Evolutionary conservation across 2,113 vertebrate species (phyloP).

Genomic region (Sorex araneus): DNA sequence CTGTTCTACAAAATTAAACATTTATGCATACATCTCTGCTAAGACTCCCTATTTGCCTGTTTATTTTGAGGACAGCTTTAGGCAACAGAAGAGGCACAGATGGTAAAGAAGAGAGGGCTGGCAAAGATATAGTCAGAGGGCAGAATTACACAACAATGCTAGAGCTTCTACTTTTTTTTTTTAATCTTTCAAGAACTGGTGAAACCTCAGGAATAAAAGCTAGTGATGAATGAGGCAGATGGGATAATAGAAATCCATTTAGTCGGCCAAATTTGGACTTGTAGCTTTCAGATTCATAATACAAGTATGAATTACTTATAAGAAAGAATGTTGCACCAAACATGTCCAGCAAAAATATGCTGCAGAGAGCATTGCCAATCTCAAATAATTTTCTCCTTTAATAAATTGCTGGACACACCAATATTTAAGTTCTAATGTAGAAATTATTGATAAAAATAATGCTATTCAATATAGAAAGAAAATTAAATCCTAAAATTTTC

Average conservation of each 20-base stretch:
- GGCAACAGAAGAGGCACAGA: background rate
- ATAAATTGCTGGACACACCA: background rate
- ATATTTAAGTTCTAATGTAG: background rate
- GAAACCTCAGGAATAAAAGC: background rate
- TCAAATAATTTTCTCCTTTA: background rate
- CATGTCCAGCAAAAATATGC: background rate
- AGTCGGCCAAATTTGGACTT: background rate
- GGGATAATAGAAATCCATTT: background rate
- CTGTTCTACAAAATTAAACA: slow-evolving; percentile 29
- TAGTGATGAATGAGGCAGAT: background rate
- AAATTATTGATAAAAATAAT: background rate
- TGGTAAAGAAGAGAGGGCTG: background rate
- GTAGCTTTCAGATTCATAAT: background rate
- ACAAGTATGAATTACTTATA: background rate
- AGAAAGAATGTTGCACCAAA: background rate
- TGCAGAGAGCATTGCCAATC: background rate
- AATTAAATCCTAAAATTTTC: background rate
- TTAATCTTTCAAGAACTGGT: background rate
- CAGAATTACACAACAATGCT: background rate
- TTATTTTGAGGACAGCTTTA: background rate
- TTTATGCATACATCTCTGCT: background rate
- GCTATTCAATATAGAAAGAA: background rate
- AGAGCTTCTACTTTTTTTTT: background rate
- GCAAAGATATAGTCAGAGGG: background rate
- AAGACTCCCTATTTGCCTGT: background rate